A percentile compares a stretch with the other conserved stretches of the same genome.
Evolutionary conservation across 2,888 invertebrate genomes (phyloP).

Genomic region (Calephelis perditalis): DNA sequence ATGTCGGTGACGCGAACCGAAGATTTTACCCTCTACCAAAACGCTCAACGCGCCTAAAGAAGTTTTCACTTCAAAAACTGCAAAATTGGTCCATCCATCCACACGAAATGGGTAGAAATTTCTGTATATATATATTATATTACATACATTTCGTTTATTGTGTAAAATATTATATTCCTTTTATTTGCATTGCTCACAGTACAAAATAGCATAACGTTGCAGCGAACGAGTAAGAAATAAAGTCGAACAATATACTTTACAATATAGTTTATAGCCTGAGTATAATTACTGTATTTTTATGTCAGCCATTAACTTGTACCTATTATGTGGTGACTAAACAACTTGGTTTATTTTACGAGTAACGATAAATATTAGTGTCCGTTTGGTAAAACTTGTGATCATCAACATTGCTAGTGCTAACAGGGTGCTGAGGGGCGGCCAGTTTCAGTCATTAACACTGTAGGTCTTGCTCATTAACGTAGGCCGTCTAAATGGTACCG

Average conservation of each 20-base stretch:
- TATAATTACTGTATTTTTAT: constrained; percentile 35
- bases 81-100: no score
- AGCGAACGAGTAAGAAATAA: constrained; percentile 39
- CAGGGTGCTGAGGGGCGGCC: constrained; percentile 54
- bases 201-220: constrained; percentile 32
- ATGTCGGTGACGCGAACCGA: no score
- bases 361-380: constrained; percentile 24
- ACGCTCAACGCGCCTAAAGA: no score
- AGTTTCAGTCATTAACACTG: constrained; percentile 72
- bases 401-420: constrained; percentile 37
- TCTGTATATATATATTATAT: no score
- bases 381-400: constrained; percentile 25
- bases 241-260: constrained; percentile 43
- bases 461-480: constrained; percentile 72
- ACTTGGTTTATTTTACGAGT: constrained; percentile 34
- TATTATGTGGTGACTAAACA: constrained; percentile 36
- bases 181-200: constrained; percentile 14
- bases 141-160: no score
- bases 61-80: no score
- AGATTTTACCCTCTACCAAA: no score
- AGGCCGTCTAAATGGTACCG: constrained; percentile 60
- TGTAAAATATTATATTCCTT: no score
- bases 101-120: no score
- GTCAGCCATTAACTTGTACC: constrained; percentile 35
- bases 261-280: constrained; percentile 41